Base-by-base conservation (phyloP, 92 coral and sea anemone genomes). In the Pocillopora meandrina region DNA sequence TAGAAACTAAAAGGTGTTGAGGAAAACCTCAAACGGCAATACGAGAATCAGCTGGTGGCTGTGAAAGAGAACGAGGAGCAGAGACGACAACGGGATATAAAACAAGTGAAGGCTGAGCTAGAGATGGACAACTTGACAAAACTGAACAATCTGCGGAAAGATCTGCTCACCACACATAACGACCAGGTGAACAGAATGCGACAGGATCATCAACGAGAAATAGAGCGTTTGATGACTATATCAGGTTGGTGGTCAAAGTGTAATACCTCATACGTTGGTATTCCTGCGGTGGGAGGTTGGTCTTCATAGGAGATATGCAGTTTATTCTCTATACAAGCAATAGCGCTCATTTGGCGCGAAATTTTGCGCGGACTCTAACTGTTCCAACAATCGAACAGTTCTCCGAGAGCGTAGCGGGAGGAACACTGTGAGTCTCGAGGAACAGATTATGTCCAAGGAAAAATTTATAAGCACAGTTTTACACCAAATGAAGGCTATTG, bases 201-300 rank as follows among this genome's bases (percentile, higher is more conserved):
- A 21, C 97, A 92, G 85, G 94, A 93, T 12, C 98, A 96, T 80
- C 92, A 92, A 84, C 93, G 87, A 56, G 97, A 96, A 68, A 61
- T 96, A 88, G 93, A 94, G 64, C 87, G 89, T 31, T 86, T 87
- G 19, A 56, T 84, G 72, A 84, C 91, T 19, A 85, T 89, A 26
- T 89, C 92, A 82, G 92, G 98, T 94, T 49, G 8, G 76, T 63
- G 47, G 12, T 70, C 21, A 16, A 57, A 1, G 9, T 67, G 36
- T 10, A 0, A 65, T 64, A 10, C 47, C 56, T 42, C 71, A 5
- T 34, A 69, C 55, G 35, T 1, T 34, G n/a, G 31, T 26, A 26
- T 26, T 26, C 31, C 31, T 0, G 31, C 31, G 0, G 0, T 26
- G 31, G 31, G 31, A 26, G 0, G 31, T 26, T 26, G 31, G 31